Percentiles rank a stretch among this genome's conserved stretches.
Conservation (phyloP, 2,888 invertebrate species). For the Strigamia crassipes region DNA sequence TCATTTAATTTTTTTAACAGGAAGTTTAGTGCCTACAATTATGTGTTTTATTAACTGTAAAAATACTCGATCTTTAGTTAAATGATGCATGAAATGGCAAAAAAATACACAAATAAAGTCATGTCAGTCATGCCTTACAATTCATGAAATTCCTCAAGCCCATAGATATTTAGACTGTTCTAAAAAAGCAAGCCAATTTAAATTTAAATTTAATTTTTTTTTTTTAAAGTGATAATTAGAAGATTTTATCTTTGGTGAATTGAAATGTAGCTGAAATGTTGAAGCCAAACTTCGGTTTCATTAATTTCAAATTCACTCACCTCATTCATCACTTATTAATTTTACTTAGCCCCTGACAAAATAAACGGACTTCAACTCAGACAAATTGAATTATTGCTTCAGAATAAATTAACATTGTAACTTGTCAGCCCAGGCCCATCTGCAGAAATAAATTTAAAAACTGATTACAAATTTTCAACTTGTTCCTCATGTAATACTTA, state of each 20-base stretch:
- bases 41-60: constrained; percentile 12
- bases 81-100: not conserved
- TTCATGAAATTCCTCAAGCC: not conserved
- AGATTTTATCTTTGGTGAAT: not conserved
- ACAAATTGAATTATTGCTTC: constrained; percentile 33
- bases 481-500: not conserved
- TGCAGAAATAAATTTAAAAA: not conserved
- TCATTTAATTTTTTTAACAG: not conserved
- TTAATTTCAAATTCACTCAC: not conserved
- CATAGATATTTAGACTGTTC: too few relatives aligned
- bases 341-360: not conserved
- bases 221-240: not conserved
- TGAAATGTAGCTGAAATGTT: not conserved
- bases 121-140: not conserved
- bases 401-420: constrained; percentile 5
- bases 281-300: not conserved
- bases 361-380: constrained; percentile 23
- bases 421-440: not conserved
- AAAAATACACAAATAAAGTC: not conserved
- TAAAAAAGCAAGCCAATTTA: not conserved
- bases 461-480: not conserved
- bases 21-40: not conserved
- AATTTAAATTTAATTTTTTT: not conserved
- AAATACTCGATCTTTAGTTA: not conserved
- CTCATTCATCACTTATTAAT: not conserved